Percentiles rank a stretch among this genome's conserved stretches.
Evolutionary conservation across 2,797 vertebrate species (phyloP).

Genomic region (Notamacropus eugenii): DNA sequence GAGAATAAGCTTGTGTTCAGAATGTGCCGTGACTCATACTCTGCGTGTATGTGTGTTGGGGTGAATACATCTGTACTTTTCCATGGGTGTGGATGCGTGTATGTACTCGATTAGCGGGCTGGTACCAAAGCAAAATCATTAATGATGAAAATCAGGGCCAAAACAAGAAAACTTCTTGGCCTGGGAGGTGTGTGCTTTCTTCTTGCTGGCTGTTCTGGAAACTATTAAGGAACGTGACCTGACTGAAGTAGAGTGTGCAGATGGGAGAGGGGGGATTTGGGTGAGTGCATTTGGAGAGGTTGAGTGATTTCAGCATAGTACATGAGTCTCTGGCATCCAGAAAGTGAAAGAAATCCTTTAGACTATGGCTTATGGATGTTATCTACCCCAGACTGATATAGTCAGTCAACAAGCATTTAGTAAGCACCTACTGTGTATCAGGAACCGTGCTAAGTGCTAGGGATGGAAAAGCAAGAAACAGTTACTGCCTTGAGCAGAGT

Average conservation of each 20-base stretch:
- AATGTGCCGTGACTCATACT: neutral
- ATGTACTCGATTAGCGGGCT: neutral
- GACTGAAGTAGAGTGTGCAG: conserved; percentile 4
- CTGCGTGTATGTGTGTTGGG: neutral
- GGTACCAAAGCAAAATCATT: conserved; percentile 16
- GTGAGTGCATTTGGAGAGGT: conserved; percentile 44
- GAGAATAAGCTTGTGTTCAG: conserved; percentile 12
- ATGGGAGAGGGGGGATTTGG: neutral
- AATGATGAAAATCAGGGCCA: conserved; percentile 20
- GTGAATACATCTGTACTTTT: neutral
- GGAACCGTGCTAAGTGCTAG: neutral
- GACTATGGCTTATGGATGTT: conserved; percentile 19
- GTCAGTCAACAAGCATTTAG: neutral
- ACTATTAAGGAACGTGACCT: conserved; percentile 67
- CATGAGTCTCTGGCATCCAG: conserved; percentile 48
- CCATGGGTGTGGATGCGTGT: neutral
- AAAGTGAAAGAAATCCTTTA: conserved; percentile 33
- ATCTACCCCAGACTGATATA: conserved; percentile 22
- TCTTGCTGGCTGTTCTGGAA: conserved; percentile 63
- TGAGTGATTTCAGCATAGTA: conserved; percentile 29
- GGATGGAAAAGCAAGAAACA: neutral
- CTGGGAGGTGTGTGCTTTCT: conserved; percentile 47
- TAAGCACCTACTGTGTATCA: neutral
- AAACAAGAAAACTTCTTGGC: conserved; percentile 20
- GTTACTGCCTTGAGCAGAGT: neutral